phyloP scores from a whole-genome alignment of 1,140 invertebrate genomes.

The Hylaeus volcanicus region DNA sequence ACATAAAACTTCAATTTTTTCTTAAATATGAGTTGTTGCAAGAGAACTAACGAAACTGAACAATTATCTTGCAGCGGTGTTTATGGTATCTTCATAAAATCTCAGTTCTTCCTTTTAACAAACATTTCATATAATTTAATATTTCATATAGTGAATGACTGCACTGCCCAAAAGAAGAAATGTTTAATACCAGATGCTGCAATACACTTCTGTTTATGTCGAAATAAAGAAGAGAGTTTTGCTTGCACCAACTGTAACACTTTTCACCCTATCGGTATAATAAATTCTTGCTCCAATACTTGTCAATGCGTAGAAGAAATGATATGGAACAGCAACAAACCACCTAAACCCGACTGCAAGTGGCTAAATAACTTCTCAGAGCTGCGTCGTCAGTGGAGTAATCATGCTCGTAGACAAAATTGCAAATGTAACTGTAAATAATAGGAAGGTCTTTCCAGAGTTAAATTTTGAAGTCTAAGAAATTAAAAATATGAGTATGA shows the following conservation, averaged over 20 bases:
- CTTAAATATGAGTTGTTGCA: constrained; percentile 36
- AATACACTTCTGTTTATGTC: constrained; percentile 62
- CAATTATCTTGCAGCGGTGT: background rate
- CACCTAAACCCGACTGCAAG: constrained; percentile 70
- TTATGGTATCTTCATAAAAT: constrained; percentile 17
- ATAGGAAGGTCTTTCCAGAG: constrained; percentile 31
- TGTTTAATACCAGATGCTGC: constrained; percentile 36
- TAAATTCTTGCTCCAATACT: constrained; percentile 53
- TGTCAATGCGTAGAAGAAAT: constrained; percentile 73
- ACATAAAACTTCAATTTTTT: constrained; percentile 5
- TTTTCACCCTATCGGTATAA: constrained; percentile 47
- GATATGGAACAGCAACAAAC: constrained; percentile 71
- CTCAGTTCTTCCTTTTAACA: too few species aligned
- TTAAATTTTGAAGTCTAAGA: background rate
- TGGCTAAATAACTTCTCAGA: constrained; percentile 72
- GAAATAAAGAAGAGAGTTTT: constrained; percentile 56
- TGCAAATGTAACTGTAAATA: constrained; percentile 67
- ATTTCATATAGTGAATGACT: constrained; percentile 44
- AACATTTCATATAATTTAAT: background rate
- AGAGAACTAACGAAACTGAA: constrained; percentile 15
- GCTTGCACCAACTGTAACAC: constrained; percentile 55
- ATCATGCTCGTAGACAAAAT: constrained; percentile 63
- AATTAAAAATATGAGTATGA: background rate
- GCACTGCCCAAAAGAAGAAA: constrained; percentile 21
- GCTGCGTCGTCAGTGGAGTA: constrained; percentile 73